Percentiles rank a stretch among this genome's conserved stretches.
These are phyloP conservation scores for Patella depressa DNA, from an alignment of 2,888 invertebrate species.

Conservation along the genomic window DNA sequence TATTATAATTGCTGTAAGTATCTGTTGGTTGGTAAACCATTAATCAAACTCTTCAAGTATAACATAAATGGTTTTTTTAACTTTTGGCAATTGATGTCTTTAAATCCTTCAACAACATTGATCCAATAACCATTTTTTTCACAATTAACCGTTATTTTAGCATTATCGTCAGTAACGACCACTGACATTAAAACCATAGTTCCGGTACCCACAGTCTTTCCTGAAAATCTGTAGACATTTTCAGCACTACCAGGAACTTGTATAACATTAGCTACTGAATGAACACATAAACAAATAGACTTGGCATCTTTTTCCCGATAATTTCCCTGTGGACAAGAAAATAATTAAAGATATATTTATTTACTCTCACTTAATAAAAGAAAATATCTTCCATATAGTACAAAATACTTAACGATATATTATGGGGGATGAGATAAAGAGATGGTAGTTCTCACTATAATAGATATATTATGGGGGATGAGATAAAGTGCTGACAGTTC, in stretches of 20 bases:
- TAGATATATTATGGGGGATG: no score
- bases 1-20: no score
- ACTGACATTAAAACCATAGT: conserved; percentile 81
- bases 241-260: conserved; percentile 73
- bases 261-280: conserved; percentile 84
- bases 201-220: conserved; percentile 85
- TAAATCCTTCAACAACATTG: conserved; percentile 88
- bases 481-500: no score
- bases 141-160: conserved; percentile 83
- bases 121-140: conserved; percentile 94
- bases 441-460: no score
- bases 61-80: background rate
- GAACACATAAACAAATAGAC: conserved; percentile 77
- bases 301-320: conserved; percentile 79
- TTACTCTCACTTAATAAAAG: no score
- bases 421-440: no score
- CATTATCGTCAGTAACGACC: conserved; percentile 46
- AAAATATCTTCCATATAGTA: no score
- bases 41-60: no score
- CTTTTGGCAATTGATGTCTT: conserved; percentile 61
- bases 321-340: conserved; percentile 72
- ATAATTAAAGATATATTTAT: no score
- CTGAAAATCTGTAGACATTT: conserved; percentile 80
- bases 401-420: no score
- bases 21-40: no score